These are phyloP conservation scores for Glaucomys volans DNA, from an alignment of 2,113 vertebrate species.

Conservation along the genomic window DNA sequence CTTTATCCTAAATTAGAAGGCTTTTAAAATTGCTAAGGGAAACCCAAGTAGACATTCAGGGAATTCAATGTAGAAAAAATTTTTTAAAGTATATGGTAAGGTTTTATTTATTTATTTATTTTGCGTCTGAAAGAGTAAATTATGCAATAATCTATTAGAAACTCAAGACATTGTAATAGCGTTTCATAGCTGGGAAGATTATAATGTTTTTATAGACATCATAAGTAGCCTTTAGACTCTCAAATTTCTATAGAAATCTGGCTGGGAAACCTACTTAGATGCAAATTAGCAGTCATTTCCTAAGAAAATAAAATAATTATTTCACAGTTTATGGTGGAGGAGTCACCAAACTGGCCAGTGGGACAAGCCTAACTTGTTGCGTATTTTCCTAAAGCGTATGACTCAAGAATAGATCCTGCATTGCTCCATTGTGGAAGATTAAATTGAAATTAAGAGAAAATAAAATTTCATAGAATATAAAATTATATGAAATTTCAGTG, in stretches of 20 bases:
- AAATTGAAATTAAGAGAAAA: not conserved
- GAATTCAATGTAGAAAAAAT: not conserved
- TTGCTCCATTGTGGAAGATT: not conserved
- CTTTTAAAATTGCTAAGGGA: not conserved
- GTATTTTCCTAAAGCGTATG: too few relatives aligned
- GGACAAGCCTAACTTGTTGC: not conserved
- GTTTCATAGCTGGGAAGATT: too few relatives aligned
- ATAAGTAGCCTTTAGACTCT: rapidly evolving
- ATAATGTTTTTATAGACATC: not conserved
- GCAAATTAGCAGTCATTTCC: not conserved
- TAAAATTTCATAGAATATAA: not conserved
- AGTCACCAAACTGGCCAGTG: not conserved
- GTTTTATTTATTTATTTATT: not conserved
- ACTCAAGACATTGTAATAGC: not conserved
- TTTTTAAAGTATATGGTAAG: not conserved
- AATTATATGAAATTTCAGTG: not conserved
- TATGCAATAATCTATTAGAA: not conserved
- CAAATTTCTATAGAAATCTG: not conserved
- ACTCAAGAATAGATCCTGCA: not conserved
- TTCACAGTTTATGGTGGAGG: not conserved
- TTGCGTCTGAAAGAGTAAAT: not conserved
- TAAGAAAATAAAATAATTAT: not conserved
- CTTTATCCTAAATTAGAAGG: not conserved
- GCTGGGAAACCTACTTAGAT: not conserved
- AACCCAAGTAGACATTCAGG: not conserved